phyloP scores from a whole-genome alignment of 2,113 vertebrate genomes.

The Phainopepla nitens region DNA sequence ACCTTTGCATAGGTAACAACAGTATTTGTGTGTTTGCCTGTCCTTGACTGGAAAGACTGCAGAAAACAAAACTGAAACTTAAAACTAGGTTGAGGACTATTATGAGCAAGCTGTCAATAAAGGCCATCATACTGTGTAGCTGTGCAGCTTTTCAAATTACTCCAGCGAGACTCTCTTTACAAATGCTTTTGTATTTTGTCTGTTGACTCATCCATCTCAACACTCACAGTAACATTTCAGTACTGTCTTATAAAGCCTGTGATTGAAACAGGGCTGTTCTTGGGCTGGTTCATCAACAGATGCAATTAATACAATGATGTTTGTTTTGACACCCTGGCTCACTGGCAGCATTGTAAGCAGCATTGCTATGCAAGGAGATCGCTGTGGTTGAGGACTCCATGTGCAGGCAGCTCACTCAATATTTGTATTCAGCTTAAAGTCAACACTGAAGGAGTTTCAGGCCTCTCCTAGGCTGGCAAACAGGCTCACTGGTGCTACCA shows the following conservation, averaged over 20 bases:
- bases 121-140: background rate
- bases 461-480: background rate
- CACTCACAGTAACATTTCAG: conserved; percentile 5
- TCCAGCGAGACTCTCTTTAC: background rate
- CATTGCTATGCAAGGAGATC: background rate
- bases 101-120: background rate
- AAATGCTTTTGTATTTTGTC: conserved; percentile 7
- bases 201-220: conserved; percentile 27
- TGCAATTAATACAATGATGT: conserved; percentile 20
- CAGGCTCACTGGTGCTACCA: background rate
- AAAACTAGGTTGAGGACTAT: background rate
- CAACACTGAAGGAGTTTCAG: background rate
- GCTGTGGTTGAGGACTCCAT: background rate
- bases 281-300: conserved; percentile 1
- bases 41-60: background rate
- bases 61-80: background rate
- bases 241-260: background rate
- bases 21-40: background rate
- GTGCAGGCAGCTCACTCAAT: background rate
- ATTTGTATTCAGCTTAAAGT: background rate
- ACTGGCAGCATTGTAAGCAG: conserved; percentile 27
- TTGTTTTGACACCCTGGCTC: conserved; percentile 20
- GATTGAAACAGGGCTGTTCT: conserved; percentile 1
- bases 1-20: background rate
- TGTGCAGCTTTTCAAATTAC: conserved; percentile 15